Percentiles rank a stretch among this genome's conserved stretches.
Evolutionary conservation across 1,140 invertebrate species (phyloP).

Genomic region (Musca domestica): DNA sequence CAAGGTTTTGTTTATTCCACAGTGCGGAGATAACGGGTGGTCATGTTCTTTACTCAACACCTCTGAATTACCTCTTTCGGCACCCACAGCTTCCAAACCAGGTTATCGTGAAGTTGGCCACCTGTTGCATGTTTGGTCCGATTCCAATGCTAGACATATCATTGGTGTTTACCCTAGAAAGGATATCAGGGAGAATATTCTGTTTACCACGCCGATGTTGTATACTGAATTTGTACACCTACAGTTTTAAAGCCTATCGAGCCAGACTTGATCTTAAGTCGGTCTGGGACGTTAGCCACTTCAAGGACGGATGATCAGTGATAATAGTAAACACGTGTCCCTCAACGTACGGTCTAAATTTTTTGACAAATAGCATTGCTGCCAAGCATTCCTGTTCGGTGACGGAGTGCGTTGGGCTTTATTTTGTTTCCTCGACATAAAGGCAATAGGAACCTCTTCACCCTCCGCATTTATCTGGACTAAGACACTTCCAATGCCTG

Average conservation of each 20-base stretch:
- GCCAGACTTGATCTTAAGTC: constrained; percentile 42
- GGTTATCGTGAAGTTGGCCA: too few species aligned
- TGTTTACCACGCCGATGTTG: not conserved
- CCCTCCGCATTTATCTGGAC: not conserved
- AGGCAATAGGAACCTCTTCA: not conserved
- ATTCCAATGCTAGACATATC: too few species aligned
- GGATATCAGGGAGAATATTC: not conserved
- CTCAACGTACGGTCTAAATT: constrained; percentile 11
- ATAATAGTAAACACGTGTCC: constrained; percentile 46
- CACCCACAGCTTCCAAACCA: too few species aligned
- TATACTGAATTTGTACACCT: constrained; percentile 1
- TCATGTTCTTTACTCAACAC: too few species aligned
- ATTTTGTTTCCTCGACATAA: too few species aligned
- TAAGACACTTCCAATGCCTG: not conserved
- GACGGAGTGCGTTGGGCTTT: too few species aligned
- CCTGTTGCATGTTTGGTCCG: too few species aligned
- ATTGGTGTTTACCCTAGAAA: not conserved
- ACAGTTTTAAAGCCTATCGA: constrained; percentile 36
- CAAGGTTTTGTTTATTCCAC: too few species aligned
- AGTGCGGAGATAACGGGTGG: too few species aligned
- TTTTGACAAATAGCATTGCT: not conserved
- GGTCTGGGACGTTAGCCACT: constrained; percentile 43
- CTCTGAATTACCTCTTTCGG: too few species aligned
- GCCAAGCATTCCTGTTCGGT: too few species aligned
- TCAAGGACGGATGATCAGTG: constrained; percentile 33